These are phyloP conservation scores for Pleuronectes platessa DNA, from an alignment of 2,113 vertebrate species.

Conservation along the genomic window DNA sequence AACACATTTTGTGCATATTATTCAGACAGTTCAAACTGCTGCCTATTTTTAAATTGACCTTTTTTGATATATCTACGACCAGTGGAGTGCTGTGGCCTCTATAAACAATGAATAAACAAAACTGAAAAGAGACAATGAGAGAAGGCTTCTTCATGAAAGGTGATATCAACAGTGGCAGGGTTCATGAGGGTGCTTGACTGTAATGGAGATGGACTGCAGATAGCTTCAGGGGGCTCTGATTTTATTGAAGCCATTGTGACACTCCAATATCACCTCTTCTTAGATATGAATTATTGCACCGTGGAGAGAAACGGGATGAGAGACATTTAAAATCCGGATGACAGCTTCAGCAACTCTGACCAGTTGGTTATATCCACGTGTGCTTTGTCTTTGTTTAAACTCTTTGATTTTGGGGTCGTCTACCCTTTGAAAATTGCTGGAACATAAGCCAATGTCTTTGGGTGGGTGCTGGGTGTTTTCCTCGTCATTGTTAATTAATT, in stretches of 20 bases:
- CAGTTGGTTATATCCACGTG: conserved; percentile 22
- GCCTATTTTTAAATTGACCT: conserved; percentile 7
- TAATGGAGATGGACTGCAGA: conserved; percentile 81
- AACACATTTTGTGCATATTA: conserved; percentile 1
- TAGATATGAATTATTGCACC: conserved; percentile 73
- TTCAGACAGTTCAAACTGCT: not conserved
- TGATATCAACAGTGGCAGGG: conserved; percentile 72
- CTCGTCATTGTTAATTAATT: conserved; percentile 73
- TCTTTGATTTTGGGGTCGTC: conserved; percentile 24
- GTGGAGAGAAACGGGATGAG: conserved; percentile 54
- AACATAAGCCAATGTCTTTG: conserved; percentile 44
- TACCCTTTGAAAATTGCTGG: conserved; percentile 28
- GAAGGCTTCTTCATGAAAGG: conserved; percentile 71
- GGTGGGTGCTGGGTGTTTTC: conserved; percentile 21
- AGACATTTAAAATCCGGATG: conserved; percentile 59
- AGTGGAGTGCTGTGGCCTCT: conserved; percentile 27
- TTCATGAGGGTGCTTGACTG: conserved; percentile 74
- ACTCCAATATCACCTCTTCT: conserved; percentile 74
- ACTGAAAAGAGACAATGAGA: conserved; percentile 67
- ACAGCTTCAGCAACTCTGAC: conserved; percentile 42
- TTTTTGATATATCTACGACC: conserved; percentile 32
- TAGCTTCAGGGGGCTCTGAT: conserved; percentile 77
- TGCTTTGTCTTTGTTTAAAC: conserved; percentile 10
- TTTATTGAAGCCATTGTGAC: conserved; percentile 79
- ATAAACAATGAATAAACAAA: conserved; percentile 73